These are phyloP conservation scores for Pontoporia blainvillei DNA, from an alignment of 2,113 vertebrate genomes.

Conservation along the genomic window DNA sequence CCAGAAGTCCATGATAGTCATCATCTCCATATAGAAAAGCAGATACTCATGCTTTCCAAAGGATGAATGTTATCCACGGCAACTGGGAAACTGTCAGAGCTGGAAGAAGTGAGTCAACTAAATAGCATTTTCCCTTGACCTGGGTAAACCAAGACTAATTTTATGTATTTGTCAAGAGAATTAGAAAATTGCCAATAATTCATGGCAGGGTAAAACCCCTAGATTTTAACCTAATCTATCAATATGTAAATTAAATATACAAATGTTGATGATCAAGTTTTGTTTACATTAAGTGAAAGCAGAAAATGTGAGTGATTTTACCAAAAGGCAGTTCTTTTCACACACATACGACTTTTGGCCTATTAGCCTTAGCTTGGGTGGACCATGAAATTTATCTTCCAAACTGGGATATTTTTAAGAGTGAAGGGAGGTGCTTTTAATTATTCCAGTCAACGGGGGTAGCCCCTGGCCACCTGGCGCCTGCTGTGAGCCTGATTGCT, in stretches of 20 bases:
- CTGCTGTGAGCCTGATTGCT: neutral
- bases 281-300: neutral
- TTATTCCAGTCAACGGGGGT: neutral
- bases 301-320: neutral
- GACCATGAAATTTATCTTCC: neutral
- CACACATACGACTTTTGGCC: neutral
- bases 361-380: neutral
- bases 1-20: slow-evolving; percentile 64
- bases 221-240: neutral
- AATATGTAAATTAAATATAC: neutral
- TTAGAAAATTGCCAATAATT: neutral
- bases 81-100: slow-evolving; percentile 59
- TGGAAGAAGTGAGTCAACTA: slow-evolving; percentile 73
- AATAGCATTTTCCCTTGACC: slow-evolving; percentile 65
- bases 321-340: neutral
- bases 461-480: neutral
- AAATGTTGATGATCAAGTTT: neutral
- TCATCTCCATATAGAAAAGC: slow-evolving; percentile 57
- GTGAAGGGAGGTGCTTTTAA: neutral
- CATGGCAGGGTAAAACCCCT: neutral
- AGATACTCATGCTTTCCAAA: slow-evolving; percentile 51
- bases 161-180: neutral
- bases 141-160: neutral
- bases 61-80: slow-evolving; percentile 49
- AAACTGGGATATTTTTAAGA: neutral